These are phyloP conservation scores for Empidonax alnorum DNA, from an alignment of 2,113 vertebrate species.

Conservation along the genomic window DNA sequence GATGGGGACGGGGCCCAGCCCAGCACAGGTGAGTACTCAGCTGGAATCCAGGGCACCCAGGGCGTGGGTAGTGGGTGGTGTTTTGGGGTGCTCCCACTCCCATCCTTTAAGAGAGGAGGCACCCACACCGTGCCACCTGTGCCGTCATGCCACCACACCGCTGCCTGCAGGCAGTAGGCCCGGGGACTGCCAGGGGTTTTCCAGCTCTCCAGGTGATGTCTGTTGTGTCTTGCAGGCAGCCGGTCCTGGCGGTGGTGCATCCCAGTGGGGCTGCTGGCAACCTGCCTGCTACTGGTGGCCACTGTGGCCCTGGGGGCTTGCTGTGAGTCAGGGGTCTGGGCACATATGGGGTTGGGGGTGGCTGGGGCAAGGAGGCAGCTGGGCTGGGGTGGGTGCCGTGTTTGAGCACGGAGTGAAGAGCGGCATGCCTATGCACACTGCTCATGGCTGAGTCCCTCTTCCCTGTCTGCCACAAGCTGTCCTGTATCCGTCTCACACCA, in stretches of 20 bases:
- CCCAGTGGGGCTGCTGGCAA: not conserved
- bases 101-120: not conserved
- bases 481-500: fast-evolving
- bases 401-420: fast-evolving
- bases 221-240: not conserved
- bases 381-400: not conserved
- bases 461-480: not conserved
- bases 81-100: not conserved
- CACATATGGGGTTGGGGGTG: not conserved
- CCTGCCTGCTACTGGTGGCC: not conserved
- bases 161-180: not conserved
- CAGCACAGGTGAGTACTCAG: not conserved
- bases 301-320: not conserved
- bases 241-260: not conserved
- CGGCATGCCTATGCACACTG: not conserved
- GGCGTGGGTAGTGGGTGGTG: not conserved
- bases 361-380: not conserved
- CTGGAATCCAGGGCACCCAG: not conserved
- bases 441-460: not conserved
- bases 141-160: not conserved
- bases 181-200: not conserved
- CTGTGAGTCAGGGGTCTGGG: not conserved
- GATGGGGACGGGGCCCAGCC: not conserved
- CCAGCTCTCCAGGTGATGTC: not conserved
- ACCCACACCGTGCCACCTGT: not conserved